phyloP scores from a whole-genome alignment of 2,113 vertebrate genomes.

The Rhinolophus sinicus region DNA sequence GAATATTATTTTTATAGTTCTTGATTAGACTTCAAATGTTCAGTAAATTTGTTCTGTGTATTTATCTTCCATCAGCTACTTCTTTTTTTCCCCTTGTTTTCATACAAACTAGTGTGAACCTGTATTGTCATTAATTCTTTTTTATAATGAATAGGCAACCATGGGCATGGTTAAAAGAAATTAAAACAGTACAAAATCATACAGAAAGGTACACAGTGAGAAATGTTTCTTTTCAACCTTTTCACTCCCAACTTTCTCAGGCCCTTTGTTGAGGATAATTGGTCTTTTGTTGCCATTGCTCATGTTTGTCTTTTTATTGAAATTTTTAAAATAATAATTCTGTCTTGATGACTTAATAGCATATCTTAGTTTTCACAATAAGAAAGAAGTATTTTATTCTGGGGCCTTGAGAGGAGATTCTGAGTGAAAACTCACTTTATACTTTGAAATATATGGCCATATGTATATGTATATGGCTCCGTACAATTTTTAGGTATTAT shows the following conservation, averaged over 20 bases:
- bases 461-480: neutral
- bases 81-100: neutral
- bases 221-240: neutral
- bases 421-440: neutral
- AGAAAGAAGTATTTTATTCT: neutral
- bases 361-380: neutral
- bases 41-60: neutral
- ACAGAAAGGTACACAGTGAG: neutral
- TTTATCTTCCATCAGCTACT: neutral
- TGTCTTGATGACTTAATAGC: neutral
- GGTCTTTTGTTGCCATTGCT: neutral
- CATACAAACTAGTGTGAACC: neutral
- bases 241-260: neutral
- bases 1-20: neutral
- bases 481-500: neutral
- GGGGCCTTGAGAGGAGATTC: neutral
- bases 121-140: neutral
- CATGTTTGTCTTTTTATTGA: neutral
- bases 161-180: neutral
- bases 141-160: neutral
- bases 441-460: neutral
- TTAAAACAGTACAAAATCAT: neutral
- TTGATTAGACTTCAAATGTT: neutral
- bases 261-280: neutral
- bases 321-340: constrained; percentile 6